phyloP scores from a whole-genome alignment of 2,888 invertebrate species.

The Synergus umbraculus region DNA sequence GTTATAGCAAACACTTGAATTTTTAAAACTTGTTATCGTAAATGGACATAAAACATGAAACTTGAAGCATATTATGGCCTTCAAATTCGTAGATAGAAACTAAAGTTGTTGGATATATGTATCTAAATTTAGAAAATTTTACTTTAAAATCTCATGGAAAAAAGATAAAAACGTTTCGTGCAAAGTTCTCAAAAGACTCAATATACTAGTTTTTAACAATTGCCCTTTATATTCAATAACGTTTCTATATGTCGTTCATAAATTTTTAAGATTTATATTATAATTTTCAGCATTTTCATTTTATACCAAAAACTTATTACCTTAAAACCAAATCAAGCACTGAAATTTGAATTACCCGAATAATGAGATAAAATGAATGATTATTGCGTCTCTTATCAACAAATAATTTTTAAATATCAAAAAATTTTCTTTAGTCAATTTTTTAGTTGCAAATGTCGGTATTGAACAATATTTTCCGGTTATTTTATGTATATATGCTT shows the following conservation, averaged over 20 bases:
- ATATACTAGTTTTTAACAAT: not conserved
- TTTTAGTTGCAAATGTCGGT: not conserved
- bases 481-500: not conserved
- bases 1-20: constrained; percentile 2
- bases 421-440: too few species aligned
- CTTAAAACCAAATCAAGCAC: not conserved
- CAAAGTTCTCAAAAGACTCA: not conserved
- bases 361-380: too few species aligned
- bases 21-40: not conserved
- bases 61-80: constrained; percentile 10
- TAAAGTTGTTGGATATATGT: not conserved
- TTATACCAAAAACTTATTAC: too few species aligned
- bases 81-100: constrained; percentile 3
- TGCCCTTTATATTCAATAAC: too few species aligned
- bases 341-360: too few species aligned
- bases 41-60: not conserved
- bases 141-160: constrained; percentile 7
- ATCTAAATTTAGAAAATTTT: constrained; percentile 6
- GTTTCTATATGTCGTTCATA: not conserved
- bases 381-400: too few species aligned
- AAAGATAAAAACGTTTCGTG: not conserved
- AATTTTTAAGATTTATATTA: not conserved
- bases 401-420: too few species aligned
- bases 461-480: not conserved
- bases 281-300: constrained; percentile 23